Evolutionary conservation across 2,797 vertebrate species (phyloP), one percentile per base, ranked within the genome.

Genomic region (Xerus rutilus): DNA sequence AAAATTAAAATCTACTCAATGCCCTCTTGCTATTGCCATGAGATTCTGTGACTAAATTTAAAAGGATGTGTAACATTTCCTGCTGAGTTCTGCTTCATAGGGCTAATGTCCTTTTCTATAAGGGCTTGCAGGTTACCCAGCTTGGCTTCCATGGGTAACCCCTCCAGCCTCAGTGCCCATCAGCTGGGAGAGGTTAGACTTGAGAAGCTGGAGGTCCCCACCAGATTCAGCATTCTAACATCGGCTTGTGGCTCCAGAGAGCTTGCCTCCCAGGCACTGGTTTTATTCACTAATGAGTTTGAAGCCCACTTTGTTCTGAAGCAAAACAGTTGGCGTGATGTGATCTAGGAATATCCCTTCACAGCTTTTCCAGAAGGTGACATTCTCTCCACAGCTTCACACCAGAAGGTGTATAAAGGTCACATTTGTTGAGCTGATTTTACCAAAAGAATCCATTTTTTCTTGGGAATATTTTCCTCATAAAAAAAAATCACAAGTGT

Each of bases 21-120:
- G 35, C 18, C 39, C 47, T 95, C 39, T 94, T 81, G 54, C 43
- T 49, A 84, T 85, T 67, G 52, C n/a, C 43, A 43, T 69, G 77
- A 52, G 17, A 83, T 83, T 94, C 86, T 93, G n/a, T 89, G 79
- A 93, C 84, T 93, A 72, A 74, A 81, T 93, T 91, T 88, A 86
- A 96, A 94, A 84, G 70, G 32, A 84, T 20, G 52, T 91, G 62
- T 89, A 73, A 96, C 84, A 78, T 91, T 64, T 96, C 72, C 64
- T 91, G 7, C 72, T 77, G 54, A 94, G 17, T 97, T 93, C 70
- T 90, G n/a, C 45, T 86, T 72, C 78, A 79, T 77, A 87, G 78
- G 59, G 17, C 35, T 72, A 78, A 90, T 89, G 79, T 3, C 62
- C 7, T 89, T 95, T 89, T 86, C 69, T 92, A 32, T 79, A 73